Evolutionary conservation across 2,113 vertebrate species (phyloP).

Genomic region (Leiothrix lutea): DNA sequence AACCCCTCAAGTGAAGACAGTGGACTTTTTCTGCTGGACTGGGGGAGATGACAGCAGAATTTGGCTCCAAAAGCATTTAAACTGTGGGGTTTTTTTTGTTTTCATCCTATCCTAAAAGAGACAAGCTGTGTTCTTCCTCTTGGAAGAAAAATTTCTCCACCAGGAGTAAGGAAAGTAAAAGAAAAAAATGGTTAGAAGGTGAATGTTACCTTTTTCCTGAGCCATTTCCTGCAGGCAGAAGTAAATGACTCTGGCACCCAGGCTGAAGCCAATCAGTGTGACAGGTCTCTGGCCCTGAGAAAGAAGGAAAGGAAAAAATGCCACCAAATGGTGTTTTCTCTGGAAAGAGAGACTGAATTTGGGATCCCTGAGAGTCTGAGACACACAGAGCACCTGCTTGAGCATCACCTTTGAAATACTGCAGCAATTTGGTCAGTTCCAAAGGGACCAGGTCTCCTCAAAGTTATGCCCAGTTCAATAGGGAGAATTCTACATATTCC

Average conservation of each 20-base stretch:
- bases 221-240: slow-evolving; percentile 96
- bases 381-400: not conserved
- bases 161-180: not conserved
- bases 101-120: not conserved
- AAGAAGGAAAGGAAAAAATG: not conserved
- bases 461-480: not conserved
- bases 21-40: not conserved
- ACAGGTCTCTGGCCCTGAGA: slow-evolving; percentile 90
- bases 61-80: not conserved
- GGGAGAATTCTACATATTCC: not conserved
- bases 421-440: not conserved
- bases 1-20: not conserved
- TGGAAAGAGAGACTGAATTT: not conserved
- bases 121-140: not conserved
- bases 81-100: not conserved
- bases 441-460: not conserved
- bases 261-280: slow-evolving; percentile 93
- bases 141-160: not conserved
- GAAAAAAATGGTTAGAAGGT: not conserved
- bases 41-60: not conserved
- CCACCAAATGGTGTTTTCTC: not conserved
- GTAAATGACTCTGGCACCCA: slow-evolving; percentile 96
- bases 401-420: not conserved
- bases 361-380: accelerated
- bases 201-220: slow-evolving; percentile 84